Percentiles rank a stretch among this genome's conserved stretches.
phyloP scores from a whole-genome alignment of 2,113 vertebrate genomes.

The Okapia johnstoni region DNA sequence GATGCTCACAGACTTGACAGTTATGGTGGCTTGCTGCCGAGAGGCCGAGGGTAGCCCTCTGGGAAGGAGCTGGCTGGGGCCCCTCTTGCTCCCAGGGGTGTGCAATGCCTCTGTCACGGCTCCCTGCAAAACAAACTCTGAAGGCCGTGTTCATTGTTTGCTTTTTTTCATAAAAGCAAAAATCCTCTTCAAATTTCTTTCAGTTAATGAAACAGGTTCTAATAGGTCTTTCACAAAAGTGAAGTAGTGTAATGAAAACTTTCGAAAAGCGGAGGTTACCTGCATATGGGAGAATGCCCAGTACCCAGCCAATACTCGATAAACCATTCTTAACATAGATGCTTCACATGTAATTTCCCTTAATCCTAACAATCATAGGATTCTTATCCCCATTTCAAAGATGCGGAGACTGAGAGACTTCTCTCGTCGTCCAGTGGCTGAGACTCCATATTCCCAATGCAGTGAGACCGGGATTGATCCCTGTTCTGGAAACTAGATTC shows the following conservation, averaged over 20 bases:
- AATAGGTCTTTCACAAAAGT: not conserved
- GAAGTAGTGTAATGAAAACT: not conserved
- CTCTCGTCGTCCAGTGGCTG: not conserved
- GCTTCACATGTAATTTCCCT: not conserved
- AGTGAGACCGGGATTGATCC: not conserved
- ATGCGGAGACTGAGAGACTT: not conserved
- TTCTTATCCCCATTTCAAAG: not conserved
- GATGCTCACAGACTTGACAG: not conserved
- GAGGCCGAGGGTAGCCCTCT: not conserved
- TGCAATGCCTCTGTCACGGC: not conserved
- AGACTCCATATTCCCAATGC: not conserved
- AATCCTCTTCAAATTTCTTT: not conserved
- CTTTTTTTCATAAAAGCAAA: not conserved
- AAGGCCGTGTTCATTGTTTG: fast-evolving
- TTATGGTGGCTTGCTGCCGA: not conserved
- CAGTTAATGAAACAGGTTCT: not conserved
- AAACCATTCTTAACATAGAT: not conserved
- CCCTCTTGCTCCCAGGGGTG: not conserved
- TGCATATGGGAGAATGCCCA: fast-evolving
- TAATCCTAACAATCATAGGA: not conserved
- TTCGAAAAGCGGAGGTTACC: not conserved
- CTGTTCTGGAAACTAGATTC: not conserved
- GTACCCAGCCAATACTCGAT: fast-evolving
- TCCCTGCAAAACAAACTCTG: not conserved
- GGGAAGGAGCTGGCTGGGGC: not conserved